Conservation (phyloP, 2,113 vertebrate genomes). For the Microtus oregoni region DNA sequence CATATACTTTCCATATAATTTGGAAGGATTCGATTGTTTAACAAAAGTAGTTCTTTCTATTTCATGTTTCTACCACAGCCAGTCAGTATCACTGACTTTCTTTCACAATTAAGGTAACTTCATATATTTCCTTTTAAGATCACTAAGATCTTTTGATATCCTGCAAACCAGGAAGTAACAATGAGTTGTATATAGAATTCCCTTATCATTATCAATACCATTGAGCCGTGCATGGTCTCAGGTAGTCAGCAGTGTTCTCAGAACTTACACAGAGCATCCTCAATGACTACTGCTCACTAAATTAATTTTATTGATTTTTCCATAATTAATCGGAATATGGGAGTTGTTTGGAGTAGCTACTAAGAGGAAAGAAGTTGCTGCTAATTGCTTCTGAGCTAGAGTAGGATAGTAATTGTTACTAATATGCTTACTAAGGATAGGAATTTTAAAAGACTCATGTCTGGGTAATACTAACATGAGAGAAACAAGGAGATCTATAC, state of each 20-base stretch:
- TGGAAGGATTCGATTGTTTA: not conserved
- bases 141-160: not conserved
- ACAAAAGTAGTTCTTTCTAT: not conserved
- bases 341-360: not conserved
- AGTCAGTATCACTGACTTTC: not conserved
- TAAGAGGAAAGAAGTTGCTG: not conserved
- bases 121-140: not conserved
- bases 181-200: not conserved
- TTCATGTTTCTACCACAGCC: not conserved
- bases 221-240: not conserved
- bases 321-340: not conserved
- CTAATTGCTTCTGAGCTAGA: not conserved
- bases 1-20: not conserved
- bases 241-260: not conserved
- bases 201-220: not conserved
- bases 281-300: not conserved
- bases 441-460: not conserved
- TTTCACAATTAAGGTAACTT: not conserved
- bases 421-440: rapidly evolving
- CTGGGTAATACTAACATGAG: not conserved
- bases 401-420: not conserved
- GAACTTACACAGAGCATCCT: not conserved
- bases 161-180: not conserved
- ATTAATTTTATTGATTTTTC: not conserved
- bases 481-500: not conserved